These are phyloP conservation scores for Emesis castigata DNA, from an alignment of 2,888 invertebrate genomes.

Conservation along the genomic window DNA sequence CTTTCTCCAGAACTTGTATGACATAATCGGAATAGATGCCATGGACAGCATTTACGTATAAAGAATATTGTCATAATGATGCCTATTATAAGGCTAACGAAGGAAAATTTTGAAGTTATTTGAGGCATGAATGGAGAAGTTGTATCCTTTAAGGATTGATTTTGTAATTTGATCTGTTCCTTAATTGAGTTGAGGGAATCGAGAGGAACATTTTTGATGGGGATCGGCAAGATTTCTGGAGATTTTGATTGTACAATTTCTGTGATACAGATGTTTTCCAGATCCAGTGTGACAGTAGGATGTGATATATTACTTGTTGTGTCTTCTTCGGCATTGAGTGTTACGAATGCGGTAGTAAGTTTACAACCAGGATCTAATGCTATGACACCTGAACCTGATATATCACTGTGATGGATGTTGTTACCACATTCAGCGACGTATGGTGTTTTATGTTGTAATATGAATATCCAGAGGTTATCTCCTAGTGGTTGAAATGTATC, in stretches of 20 bases:
- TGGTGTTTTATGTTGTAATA: slow-evolving; percentile 29
- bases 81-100: not conserved
- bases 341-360: slow-evolving; percentile 56
- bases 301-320: slow-evolving; percentile 47
- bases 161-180: slow-evolving; percentile 36
- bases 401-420: no score
- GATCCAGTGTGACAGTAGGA: slow-evolving; percentile 54
- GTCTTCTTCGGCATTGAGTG: slow-evolving; percentile 47
- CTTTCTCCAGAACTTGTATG: not conserved
- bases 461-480: slow-evolving; percentile 59
- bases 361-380: not conserved
- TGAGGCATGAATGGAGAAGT: slow-evolving; percentile 13
- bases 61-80: not conserved
- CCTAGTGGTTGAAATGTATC: slow-evolving; percentile 54
- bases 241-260: not conserved
- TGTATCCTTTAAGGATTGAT: slow-evolving; percentile 34
- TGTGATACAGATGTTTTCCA: slow-evolving; percentile 46
- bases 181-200: slow-evolving; percentile 46
- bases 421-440: slow-evolving; percentile 49
- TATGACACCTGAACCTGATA: no score
- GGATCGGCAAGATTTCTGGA: slow-evolving; percentile 38
- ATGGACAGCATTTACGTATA: not conserved
- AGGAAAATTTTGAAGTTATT: not conserved
- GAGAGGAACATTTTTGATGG: slow-evolving; percentile 50
- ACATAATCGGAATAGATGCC: not conserved